Evolutionary conservation across 2,797 vertebrate genomes (phyloP), one percentile per base, ranked within the genome.

Genomic region (Telmatherina bonti): DNA sequence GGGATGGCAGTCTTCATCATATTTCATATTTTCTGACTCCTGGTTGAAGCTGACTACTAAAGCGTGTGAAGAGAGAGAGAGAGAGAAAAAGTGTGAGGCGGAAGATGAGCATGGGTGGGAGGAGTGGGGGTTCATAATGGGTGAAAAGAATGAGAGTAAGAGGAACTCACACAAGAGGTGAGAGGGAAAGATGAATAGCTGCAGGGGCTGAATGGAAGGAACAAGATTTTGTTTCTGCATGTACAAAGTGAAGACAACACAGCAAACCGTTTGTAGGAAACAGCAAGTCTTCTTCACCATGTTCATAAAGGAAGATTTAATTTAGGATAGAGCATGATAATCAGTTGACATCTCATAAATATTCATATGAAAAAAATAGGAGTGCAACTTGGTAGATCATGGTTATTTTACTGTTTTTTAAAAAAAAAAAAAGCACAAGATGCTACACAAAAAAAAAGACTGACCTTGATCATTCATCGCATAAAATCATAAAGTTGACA

Each of bases 281-380:
- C 16, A 43, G 20, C 16, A 20, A n/a, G 20, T 45, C 20, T 45
- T 31, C 29, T 3, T 36, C 33, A 33, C 11, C 4, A 3, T 53
- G 29, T 59, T 71, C 56, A 85, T 77, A 80, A 84, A 86, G 83
- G 79, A 4, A 74, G n/a, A 38, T 89, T 89, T 85, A 58, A 86
- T 88, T 64, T 72, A 76, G 9, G 3, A 29, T 5, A 47, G 20
- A 56, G 60, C 47, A 81, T 22, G 71, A 51, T 27, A 36, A 58
- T 74, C 2, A 60, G 11, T 36, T 18, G 45, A 66, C 26, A 61
- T 15, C 5, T 62, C n/a, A 61, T 9, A 58, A 27, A 76, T 45
- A 49, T 67, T 61, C 7, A 54, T 13, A 64, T 7, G 45, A 70
- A 74, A 31, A 30, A 45, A 72, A 67, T 33, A 36, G 31, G 31